phyloP scores from a whole-genome alignment of 2,113 vertebrate genomes.

The Polypterus bichir region DNA sequence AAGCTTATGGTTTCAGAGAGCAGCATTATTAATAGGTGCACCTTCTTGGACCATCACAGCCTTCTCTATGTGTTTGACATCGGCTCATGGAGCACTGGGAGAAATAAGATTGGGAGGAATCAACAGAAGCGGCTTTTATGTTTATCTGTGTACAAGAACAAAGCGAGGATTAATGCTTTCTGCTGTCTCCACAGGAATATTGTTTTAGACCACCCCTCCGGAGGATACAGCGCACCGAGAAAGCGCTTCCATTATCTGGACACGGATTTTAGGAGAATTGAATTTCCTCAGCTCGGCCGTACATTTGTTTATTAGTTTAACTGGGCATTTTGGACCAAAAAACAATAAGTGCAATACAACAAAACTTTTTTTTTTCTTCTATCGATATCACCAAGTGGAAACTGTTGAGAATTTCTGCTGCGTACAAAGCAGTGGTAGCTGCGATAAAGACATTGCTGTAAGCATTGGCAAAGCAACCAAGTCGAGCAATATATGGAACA shows the following conservation, averaged over 20 bases:
- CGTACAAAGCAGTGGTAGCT: too few relatives aligned
- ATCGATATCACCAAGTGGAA: too few relatives aligned
- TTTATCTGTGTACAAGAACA: constrained; percentile 64
- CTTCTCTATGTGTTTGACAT: constrained; percentile 29
- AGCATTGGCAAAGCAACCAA: too few relatives aligned
- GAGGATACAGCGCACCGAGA: constrained; percentile 10
- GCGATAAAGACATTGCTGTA: too few relatives aligned
- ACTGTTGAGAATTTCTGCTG: too few relatives aligned
- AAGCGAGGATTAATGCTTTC: constrained; percentile 53
- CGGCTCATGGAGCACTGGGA: constrained; percentile 32
- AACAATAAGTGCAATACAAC: too few relatives aligned
- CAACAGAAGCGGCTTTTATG: constrained; percentile 65
- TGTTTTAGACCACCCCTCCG: constrained; percentile 28
- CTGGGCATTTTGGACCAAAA: too few relatives aligned
- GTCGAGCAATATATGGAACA: too few relatives aligned
- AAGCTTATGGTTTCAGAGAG: constrained; percentile 61
- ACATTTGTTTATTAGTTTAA: neutral
- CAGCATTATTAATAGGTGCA: constrained; percentile 70
- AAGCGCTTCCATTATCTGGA: neutral
- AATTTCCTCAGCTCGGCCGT: neutral
- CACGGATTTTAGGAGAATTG: neutral
- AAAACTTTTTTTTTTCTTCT: too few relatives aligned
- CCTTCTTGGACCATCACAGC: constrained; percentile 32
- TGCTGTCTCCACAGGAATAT: constrained; percentile 49
- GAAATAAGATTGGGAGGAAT: constrained; percentile 38